These are phyloP conservation scores for Glaucidium brasilianum DNA, from an alignment of 2,113 vertebrate species.

Conservation along the genomic window DNA sequence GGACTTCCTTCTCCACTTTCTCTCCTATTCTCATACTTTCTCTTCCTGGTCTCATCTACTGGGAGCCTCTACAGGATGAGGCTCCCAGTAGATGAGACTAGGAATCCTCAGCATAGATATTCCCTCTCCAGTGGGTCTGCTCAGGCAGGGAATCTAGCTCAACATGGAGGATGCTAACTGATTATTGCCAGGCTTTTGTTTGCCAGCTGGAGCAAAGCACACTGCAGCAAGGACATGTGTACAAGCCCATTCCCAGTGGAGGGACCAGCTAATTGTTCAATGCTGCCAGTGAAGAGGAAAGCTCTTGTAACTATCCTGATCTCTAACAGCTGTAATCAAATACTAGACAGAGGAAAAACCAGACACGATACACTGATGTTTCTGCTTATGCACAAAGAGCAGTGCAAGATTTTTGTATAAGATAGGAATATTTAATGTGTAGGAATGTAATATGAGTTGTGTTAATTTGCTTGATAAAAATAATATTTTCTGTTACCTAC, in stretches of 20 bases:
- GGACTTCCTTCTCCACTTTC: background rate
- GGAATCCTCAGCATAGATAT: background rate
- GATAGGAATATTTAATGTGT: background rate
- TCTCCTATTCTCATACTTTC: too few species aligned
- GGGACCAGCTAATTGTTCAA: background rate
- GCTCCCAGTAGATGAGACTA: background rate
- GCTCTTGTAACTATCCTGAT: background rate
- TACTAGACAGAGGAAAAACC: background rate
- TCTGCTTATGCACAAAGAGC: background rate
- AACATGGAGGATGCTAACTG: background rate
- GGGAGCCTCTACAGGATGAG: background rate
- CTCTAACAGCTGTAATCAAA: background rate
- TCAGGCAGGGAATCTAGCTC: background rate
- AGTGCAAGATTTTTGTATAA: background rate
- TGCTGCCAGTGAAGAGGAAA: background rate
- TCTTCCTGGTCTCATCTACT: too few species aligned
- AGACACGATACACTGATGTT: background rate
- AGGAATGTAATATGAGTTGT: background rate
- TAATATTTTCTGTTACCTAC: background rate
- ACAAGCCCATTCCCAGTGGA: background rate
- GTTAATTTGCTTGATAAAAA: background rate
- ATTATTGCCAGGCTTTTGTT: background rate
- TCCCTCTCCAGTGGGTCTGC: background rate
- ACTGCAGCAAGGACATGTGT: background rate
- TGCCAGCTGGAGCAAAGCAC: conserved; percentile 17